Base-by-base conservation (phyloP, 2,797 vertebrate genomes). In the Malacoraja senta region DNA sequence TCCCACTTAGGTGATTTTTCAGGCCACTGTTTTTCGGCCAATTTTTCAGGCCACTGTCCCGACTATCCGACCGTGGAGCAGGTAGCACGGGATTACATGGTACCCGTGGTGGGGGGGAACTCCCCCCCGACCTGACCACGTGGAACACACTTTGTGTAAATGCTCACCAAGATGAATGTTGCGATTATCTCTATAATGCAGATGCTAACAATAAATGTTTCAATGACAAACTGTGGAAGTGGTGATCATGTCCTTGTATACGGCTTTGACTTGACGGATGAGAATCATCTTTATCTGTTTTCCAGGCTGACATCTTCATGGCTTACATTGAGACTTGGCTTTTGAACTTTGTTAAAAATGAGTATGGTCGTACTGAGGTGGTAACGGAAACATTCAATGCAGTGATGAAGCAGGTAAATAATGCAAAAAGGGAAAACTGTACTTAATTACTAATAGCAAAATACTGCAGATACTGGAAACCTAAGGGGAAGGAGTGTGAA, bases 351-450 rank as follows among this genome's bases (percentile, higher is more conserved):
- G 96, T 98, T 93, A 93, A 13, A 93, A 79, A 93, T 0, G 95
- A 96, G 24, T 98, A 95, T n/a, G 97, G 97, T 19, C 0, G 0
- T 0, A 94, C 95, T 32, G 0, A 76, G 0, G 97, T 97, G 21
- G 0, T 97, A 83, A 97, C 97, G 0, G 95, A 95, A 26, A 94
- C 97, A 26, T 97, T 97, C 97, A 95, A 97, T 8, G 74, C 95
- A 0, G 96, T 96, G 0, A 98, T 98, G 97, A 93, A 2, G 44
- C 93, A 95, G 94, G 97, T 98, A 79, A 68, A 24, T 32, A 35
- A 63, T 78, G 77, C 26, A 17, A 15, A 12, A 65, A 53, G 44
- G 44, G 13, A 35, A 32, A 76, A 24, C 15, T 65, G 58, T 29
- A 58, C 29, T 13, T 32, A 86, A 65, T 63, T 86, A 7, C 68